phyloP scores from a whole-genome alignment of 2,888 invertebrate genomes.

The Euzophera pinguis region DNA sequence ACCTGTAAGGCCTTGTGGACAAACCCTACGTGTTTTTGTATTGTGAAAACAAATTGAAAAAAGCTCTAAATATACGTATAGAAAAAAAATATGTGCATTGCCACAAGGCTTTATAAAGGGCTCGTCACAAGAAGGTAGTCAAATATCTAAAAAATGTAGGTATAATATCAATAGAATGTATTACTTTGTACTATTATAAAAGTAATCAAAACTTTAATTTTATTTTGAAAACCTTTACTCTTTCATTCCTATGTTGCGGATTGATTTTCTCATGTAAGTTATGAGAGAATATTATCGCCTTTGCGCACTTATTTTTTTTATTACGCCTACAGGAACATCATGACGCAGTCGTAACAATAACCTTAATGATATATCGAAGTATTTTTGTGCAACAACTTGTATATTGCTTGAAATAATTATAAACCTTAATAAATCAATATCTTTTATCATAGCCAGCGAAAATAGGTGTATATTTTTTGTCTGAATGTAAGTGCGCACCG shows the following conservation, averaged over 20 bases:
- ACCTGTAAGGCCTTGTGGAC: conserved; percentile 2
- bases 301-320: conserved; percentile 5
- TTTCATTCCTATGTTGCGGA: conserved; percentile 57
- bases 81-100: neutral
- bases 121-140: neutral
- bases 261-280: neutral
- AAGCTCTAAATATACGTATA: neutral
- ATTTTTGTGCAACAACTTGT: conserved; percentile 6
- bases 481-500: conserved; percentile 29
- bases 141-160: neutral
- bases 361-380: conserved; percentile 2
- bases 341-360: neutral
- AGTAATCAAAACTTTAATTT: conserved; percentile 4
- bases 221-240: conserved; percentile 52
- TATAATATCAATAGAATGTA: neutral
- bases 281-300: neutral
- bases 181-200: neutral
- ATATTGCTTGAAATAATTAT: conserved; percentile 7
- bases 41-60: neutral
- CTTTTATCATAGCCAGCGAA: neutral
- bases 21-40: neutral
- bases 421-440: neutral
- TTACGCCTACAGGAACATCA: conserved; percentile 2
- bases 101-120: neutral
- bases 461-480: conserved; percentile 5